phyloP scores from a whole-genome alignment of 2,888 invertebrate species.

The Eupithecia subumbrata region DNA sequence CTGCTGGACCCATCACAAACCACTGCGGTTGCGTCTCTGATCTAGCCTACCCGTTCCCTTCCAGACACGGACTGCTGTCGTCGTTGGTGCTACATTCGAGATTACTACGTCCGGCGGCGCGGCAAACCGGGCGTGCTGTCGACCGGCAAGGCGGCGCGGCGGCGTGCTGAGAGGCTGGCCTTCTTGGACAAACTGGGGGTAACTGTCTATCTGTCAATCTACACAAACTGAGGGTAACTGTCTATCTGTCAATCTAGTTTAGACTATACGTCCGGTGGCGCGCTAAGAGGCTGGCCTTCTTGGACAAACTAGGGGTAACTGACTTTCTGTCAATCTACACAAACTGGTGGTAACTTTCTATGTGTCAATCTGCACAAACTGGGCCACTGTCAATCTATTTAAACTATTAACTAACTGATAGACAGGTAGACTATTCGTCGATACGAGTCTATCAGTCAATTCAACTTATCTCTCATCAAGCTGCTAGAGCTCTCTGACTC shows the following conservation, averaged over 20 bases:
- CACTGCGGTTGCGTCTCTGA: neutral
- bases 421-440: neutral
- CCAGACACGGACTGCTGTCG: constrained; percentile 49
- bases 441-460: too few relatives aligned
- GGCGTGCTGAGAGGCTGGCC: constrained; percentile 46
- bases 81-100: constrained; percentile 54
- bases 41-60: neutral
- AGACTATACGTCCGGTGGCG: too few relatives aligned
- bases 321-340: neutral
- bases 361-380: neutral
- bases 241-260: neutral
- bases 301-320: too few relatives aligned
- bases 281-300: too few relatives aligned
- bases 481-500: too few relatives aligned
- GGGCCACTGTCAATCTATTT: neutral
- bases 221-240: neutral
- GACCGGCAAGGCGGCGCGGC: constrained; percentile 52
- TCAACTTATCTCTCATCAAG: too few relatives aligned
- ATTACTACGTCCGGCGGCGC: constrained; percentile 55
- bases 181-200: constrained; percentile 40
- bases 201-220: neutral
- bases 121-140: constrained; percentile 47
- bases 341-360: neutral
- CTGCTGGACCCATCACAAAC: too few relatives aligned
- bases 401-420: too few relatives aligned